These are phyloP conservation scores for Lonchura striata DNA, from an alignment of 2,113 vertebrate species.

Conservation along the genomic window DNA sequence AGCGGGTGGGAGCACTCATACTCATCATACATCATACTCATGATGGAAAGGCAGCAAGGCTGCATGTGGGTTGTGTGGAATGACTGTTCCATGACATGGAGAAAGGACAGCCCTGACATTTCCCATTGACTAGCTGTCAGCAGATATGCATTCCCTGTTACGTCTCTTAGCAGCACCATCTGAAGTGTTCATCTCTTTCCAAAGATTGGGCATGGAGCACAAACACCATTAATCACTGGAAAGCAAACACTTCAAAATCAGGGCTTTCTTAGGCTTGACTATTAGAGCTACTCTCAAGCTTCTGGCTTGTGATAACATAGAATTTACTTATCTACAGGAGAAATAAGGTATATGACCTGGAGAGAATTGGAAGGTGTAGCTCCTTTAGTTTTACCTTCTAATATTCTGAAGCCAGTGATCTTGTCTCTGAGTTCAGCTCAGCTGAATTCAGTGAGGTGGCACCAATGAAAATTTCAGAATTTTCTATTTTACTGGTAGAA, in stretches of 20 bases:
- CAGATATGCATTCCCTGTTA: accelerated
- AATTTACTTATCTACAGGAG: neutral
- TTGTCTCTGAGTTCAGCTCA: neutral
- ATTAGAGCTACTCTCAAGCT: neutral
- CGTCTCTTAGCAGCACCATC: neutral
- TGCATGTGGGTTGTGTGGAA: neutral
- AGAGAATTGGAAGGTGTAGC: neutral
- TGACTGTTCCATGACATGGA: neutral
- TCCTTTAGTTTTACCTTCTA: neutral
- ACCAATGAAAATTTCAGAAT: neutral
- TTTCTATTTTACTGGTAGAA: neutral
- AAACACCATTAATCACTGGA: neutral
- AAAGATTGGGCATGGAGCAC: neutral
- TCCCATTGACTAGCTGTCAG: neutral
- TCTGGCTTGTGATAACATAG: neutral
- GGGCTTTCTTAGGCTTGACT: neutral
- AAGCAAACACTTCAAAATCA: neutral
- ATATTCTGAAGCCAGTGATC: neutral
- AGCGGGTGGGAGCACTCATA: neutral
- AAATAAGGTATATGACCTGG: neutral
- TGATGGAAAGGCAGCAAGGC: accelerated
- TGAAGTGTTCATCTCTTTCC: neutral
- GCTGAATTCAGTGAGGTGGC: neutral
- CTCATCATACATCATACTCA: too few species aligned
- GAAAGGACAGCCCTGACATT: neutral